These are phyloP conservation scores for Cybosia mesomella DNA, from an alignment of 2,888 invertebrate genomes.

Conservation along the genomic window DNA sequence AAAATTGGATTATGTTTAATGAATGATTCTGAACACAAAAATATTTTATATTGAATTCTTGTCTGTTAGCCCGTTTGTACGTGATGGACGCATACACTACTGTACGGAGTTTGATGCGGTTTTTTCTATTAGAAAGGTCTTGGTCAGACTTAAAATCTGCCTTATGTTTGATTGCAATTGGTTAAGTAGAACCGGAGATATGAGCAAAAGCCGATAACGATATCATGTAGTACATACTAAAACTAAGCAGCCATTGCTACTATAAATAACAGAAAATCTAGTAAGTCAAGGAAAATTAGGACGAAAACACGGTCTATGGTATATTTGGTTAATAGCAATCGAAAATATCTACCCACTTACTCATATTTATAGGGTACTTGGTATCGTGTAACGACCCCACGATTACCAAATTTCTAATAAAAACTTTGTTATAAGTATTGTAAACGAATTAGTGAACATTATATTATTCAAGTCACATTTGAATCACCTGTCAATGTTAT, in stretches of 20 bases:
- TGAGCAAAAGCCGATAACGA: not conserved
- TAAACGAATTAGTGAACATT: not conserved
- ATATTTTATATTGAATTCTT: too few relatives aligned
- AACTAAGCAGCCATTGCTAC: not conserved
- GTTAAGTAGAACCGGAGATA: too few relatives aligned
- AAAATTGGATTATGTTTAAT: too few relatives aligned
- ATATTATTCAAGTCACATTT: not conserved
- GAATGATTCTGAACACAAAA: too few relatives aligned
- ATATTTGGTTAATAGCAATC: not conserved
- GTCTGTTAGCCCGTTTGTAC: too few relatives aligned
- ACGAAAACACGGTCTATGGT: not conserved
- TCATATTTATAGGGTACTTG: constrained; percentile 1
- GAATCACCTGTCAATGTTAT: not conserved
- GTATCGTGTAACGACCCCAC: not conserved
- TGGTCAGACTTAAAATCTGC: too few relatives aligned
- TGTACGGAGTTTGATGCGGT: too few relatives aligned
- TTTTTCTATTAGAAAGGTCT: too few relatives aligned
- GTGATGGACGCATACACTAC: too few relatives aligned
- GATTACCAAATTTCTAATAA: not conserved
- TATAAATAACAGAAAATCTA: not conserved
- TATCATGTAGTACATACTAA: not conserved
- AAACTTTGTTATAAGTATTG: not conserved
- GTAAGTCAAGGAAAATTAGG: not conserved
- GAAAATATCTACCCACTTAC: not conserved
- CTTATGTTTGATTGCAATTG: too few relatives aligned